Percentiles rank a stretch among this genome's conserved stretches.
Evolutionary conservation across 2,888 invertebrate species (phyloP).

Genomic region (Eupelmus urozonus): DNA sequence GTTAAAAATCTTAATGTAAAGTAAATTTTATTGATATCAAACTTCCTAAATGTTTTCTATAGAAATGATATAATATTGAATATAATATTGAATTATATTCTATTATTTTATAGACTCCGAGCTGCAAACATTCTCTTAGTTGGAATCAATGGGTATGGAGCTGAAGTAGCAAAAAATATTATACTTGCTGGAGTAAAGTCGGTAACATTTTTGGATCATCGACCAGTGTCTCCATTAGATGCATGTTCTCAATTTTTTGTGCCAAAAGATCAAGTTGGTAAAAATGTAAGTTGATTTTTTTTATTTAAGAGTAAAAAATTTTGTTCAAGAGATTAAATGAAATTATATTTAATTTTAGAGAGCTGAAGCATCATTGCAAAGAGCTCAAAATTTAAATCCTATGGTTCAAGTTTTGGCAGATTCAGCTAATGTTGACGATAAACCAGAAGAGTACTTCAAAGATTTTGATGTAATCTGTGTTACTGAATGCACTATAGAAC

Average conservation of each 20-base stretch:
- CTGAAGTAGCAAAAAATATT: constrained; percentile 97
- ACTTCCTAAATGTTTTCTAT: too few species aligned
- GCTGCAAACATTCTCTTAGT: constrained; percentile 91
- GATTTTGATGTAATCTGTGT: constrained; percentile 91
- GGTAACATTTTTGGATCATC: constrained; percentile 90
- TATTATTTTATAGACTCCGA: constrained; percentile 83
- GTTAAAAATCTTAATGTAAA: too few species aligned
- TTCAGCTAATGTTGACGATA: constrained; percentile 81
- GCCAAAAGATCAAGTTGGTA: constrained; percentile 84
- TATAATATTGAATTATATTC: too few species aligned
- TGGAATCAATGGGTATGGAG: constrained; percentile 93
- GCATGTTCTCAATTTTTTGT: constrained; percentile 91
- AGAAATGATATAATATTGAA: too few species aligned
- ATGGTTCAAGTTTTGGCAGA: constrained; percentile 91
- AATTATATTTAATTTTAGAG: constrained; percentile 79
- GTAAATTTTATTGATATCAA: too few species aligned
- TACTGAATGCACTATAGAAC: constrained; percentile 85
- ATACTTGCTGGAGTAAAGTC: constrained; percentile 95
- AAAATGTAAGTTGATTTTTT: constrained; percentile 81
- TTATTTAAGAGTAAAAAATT: not conserved
- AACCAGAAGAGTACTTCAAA: constrained; percentile 85
- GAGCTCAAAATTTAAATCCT: constrained; percentile 93
- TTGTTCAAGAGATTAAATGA: not conserved
- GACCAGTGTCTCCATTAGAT: constrained; percentile 85
- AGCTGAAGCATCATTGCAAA: constrained; percentile 88